Conservation (phyloP, 2,797 vertebrate species). For the Sebastes reedi region DNA sequence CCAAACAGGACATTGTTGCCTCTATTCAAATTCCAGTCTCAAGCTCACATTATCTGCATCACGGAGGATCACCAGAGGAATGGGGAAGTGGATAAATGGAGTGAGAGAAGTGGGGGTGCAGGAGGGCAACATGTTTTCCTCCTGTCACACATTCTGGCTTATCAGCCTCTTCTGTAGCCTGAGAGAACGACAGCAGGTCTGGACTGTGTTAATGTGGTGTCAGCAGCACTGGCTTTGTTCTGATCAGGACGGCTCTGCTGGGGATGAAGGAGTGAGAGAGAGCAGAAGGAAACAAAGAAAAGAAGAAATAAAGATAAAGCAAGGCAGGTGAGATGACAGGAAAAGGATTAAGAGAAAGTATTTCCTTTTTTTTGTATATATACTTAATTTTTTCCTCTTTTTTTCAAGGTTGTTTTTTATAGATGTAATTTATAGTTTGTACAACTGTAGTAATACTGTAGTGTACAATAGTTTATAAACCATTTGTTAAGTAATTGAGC, state of each 20-base stretch:
- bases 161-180: slow-evolving; percentile 66
- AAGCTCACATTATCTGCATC: slow-evolving; percentile 21
- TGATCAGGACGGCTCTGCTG: slow-evolving; percentile 20
- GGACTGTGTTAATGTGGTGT: slow-evolving; percentile 72
- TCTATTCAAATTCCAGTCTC: slow-evolving; percentile 20
- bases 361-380: not conserved
- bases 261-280: not conserved
- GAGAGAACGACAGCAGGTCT: slow-evolving; percentile 72
- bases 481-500: too few relatives aligned
- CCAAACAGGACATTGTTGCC: slow-evolving; percentile 26
- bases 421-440: too few relatives aligned
- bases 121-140: slow-evolving; percentile 57
- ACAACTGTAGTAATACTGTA: too few relatives aligned
- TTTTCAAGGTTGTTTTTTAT: too few relatives aligned
- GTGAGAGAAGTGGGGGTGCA: slow-evolving; percentile 12
- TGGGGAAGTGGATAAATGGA: slow-evolving; percentile 24
- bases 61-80: slow-evolving; percentile 38
- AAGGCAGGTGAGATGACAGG: not conserved
- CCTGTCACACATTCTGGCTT: slow-evolving; percentile 65
- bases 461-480: too few relatives aligned
- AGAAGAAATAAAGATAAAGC: not conserved
- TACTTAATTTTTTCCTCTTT: rapidly evolving
- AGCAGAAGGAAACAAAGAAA: not conserved
- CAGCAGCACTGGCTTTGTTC: slow-evolving; percentile 57
- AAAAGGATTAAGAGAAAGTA: not conserved